Base-by-base conservation (phyloP, 2,113 vertebrate species). In the Pipa parva region DNA sequence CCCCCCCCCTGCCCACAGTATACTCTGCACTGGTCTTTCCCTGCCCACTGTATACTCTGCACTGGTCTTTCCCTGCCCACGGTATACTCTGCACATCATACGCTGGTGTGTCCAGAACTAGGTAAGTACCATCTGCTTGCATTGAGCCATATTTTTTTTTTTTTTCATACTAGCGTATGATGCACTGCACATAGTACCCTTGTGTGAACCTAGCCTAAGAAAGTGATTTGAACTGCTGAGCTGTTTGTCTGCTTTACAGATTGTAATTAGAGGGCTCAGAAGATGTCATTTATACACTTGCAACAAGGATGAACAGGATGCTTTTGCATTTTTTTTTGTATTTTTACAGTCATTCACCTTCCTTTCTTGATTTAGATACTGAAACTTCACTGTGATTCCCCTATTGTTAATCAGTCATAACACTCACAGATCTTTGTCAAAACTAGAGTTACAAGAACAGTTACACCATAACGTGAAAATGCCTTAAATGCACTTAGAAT, bases 191-290 rank as follows among this genome's bases (percentile, higher is more conserved):
- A 33, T 15, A 58, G 33, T 28, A 58, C 63, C 54, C 33, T 42
- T 31, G 17, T 75, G 46, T 80, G 78, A 80, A 78, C 79, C 75
- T 66, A 17, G 29, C 39, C n/a, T 74, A 79, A 71, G 54, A 36
- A 67, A 26, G 36, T 54, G 29, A 33, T 65, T 49, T 58, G 63
- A 15, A 22, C 25, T 31, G 27, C 42, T 51, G 48, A 27, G 48
- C 24, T 50, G 31, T 51, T 10, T 49, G 25, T 51, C 31, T 54
- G 21, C 39, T 15, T 58, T 13, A 15, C 20, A 36, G 26, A 33
- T 22, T 22, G 25, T 27, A 31, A 54, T 33, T 65, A 65, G 52
- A 24, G 26, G 45, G 18, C 25, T 26, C 36, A 22, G 37, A 46
- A 56, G 28, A 2, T 31, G 29, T 21, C 58, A 46, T 39, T 36